These are phyloP conservation scores for Dryoscopus gambensis DNA, from an alignment of 2,113 vertebrate species.

Conservation along the genomic window DNA sequence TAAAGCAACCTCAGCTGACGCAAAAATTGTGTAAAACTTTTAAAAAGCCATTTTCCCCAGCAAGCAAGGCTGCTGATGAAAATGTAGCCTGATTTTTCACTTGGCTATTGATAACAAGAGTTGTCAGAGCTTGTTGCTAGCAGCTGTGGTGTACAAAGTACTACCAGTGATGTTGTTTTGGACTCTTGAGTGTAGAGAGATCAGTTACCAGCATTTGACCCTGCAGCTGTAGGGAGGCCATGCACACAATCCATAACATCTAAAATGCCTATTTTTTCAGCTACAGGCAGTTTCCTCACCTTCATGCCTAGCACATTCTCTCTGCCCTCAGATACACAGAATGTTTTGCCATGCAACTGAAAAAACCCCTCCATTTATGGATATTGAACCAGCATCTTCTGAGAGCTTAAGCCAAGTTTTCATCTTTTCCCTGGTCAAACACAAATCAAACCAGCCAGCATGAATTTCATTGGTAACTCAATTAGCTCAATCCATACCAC, in stretches of 20 bases:
- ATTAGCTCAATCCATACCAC: not conserved
- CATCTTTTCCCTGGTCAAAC: not conserved
- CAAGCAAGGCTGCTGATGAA: not conserved
- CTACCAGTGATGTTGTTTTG: not conserved
- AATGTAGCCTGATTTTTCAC: not conserved
- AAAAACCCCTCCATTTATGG: not conserved
- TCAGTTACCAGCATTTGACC: not conserved
- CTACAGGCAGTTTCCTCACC: not conserved
- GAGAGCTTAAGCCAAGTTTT: not conserved
- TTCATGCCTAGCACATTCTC: not conserved
- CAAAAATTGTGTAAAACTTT: not conserved
- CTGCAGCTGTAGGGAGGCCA: not conserved
- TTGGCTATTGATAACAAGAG: not conserved
- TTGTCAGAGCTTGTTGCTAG: not conserved
- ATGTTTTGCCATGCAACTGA: not conserved
- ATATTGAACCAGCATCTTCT: not conserved
- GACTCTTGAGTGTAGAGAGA: not conserved
- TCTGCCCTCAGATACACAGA: not conserved
- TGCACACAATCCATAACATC: not conserved
- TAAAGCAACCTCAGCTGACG: not conserved
- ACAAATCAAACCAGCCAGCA: not conserved
- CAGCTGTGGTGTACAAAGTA: not conserved
- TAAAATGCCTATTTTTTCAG: not conserved
- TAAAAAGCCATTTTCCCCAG: not conserved
- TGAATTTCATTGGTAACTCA: not conserved